Evolutionary conservation across 2,888 invertebrate genomes (phyloP).

Genomic region (Silvanus unidentatus): DNA sequence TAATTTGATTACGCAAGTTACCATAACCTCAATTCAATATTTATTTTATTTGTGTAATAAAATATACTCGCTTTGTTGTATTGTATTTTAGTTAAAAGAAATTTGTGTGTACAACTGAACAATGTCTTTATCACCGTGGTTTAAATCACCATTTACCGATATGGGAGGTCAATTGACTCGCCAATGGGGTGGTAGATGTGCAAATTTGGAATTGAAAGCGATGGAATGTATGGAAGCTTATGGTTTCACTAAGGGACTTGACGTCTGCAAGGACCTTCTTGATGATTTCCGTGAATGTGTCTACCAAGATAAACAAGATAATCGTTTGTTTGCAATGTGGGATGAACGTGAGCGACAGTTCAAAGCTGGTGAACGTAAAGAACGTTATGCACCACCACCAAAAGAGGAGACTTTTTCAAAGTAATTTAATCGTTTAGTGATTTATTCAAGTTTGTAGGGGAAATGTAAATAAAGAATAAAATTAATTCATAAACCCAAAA

Average conservation of each 20-base stretch:
- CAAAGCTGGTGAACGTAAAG: constrained; percentile 52
- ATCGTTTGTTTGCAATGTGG: constrained; percentile 58
- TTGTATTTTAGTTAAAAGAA: too few species aligned
- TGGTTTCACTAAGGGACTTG: constrained; percentile 58
- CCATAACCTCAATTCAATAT: too few species aligned
- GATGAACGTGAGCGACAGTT: constrained; percentile 58
- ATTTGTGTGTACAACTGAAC: constrained; percentile 17
- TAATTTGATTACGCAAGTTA: too few species aligned
- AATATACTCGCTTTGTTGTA: too few species aligned
- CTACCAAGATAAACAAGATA: constrained; percentile 53
- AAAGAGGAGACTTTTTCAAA: too few species aligned
- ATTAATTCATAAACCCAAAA: too few species aligned
- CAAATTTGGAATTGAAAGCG: constrained; percentile 61
- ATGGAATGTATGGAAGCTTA: constrained; percentile 79
- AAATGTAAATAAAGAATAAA: too few species aligned
- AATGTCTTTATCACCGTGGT: constrained; percentile 61
- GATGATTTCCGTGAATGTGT: constrained; percentile 69
- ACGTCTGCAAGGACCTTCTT: constrained; percentile 58
- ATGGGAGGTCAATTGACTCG: constrained; percentile 61
- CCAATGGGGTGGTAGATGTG: constrained; percentile 61
- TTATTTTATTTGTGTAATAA: too few species aligned
- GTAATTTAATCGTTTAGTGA: too few species aligned
- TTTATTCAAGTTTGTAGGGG: too few species aligned
- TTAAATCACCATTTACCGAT: constrained; percentile 68
- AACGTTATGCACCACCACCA: constrained; percentile 52